A percentile compares a stretch with the other conserved stretches of the same genome.
phyloP scores from a whole-genome alignment of 2,888 invertebrate genomes.

The Diogma glabrata region DNA sequence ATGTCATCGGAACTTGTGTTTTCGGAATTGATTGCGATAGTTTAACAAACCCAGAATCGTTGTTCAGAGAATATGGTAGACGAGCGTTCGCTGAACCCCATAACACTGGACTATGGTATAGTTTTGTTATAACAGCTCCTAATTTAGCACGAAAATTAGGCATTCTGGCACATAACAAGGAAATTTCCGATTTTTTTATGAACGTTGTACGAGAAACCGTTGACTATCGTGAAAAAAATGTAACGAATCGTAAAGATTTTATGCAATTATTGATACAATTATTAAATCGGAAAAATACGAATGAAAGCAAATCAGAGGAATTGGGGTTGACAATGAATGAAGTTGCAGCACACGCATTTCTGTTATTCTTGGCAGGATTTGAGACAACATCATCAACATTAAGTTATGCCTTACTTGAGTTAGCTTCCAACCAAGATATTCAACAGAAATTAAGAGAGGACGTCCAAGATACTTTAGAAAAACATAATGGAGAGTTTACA shows the following conservation, averaged over 20 bases:
- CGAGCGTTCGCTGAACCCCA: conserved; percentile 15
- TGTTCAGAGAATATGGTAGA: conserved; percentile 22
- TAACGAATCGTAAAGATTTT: not conserved
- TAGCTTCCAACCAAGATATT: conserved; percentile 33
- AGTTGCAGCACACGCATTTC: conserved; percentile 35
- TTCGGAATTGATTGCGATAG: conserved; percentile 29
- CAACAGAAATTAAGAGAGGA: conserved; percentile 34
- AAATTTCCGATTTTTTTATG: conserved; percentile 14
- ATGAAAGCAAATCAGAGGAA: too few relatives aligned
- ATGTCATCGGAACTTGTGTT: conserved; percentile 25
- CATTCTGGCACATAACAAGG: conserved; percentile 11
- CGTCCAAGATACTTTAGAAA: conserved; percentile 27
- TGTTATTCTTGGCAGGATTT: conserved; percentile 39
- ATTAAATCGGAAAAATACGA: not conserved
- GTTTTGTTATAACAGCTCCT: conserved; percentile 21
- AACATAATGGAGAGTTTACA: conserved; percentile 28
- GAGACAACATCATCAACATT: conserved; percentile 36
- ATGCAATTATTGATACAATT: not conserved
- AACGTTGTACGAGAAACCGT: not conserved
- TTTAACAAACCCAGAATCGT: conserved; percentile 21
- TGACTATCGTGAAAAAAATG: not conserved
- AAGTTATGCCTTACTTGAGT: conserved; percentile 34
- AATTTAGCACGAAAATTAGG: conserved; percentile 12
- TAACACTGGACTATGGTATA: conserved; percentile 11
- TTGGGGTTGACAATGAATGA: conserved; percentile 11